Conservation (phyloP, 2,888 invertebrate species). For the Patella pellucida region DNA sequence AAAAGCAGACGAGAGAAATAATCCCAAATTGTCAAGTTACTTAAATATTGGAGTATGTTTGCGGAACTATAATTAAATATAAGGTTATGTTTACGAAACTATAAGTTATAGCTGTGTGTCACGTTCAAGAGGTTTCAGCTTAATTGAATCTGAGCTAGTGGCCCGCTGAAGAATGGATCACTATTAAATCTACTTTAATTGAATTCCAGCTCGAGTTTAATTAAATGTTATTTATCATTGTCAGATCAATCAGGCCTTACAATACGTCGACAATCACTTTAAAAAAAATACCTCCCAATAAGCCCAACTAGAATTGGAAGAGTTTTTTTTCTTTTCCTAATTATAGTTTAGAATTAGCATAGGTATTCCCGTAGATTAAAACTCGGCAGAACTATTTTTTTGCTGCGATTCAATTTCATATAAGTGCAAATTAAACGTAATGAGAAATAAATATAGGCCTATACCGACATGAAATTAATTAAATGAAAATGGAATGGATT, state of each 20-base stretch:
- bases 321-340: not conserved
- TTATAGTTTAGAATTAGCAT: too few relatives aligned
- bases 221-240: constrained; percentile 11
- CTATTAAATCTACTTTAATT: constrained; percentile 8
- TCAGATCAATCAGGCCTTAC: constrained; percentile 3
- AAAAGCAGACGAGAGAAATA: too few relatives aligned
- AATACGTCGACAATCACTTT: not conserved
- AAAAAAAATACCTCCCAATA: not conserved
- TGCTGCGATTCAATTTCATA: not conserved
- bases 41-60: constrained; percentile 9
- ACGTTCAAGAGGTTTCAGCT: constrained; percentile 7
- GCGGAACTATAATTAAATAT: constrained; percentile 6
- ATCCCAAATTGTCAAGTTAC: constrained; percentile 3
- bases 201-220: constrained; percentile 9
- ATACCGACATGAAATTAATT: not conserved
- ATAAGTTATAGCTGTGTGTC: constrained; percentile 10
- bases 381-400: too few relatives aligned
- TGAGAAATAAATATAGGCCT: constrained; percentile 8
- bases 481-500: constrained; percentile 2
- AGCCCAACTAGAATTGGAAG: not conserved
- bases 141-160: constrained; percentile 10
- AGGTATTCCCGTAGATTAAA: too few relatives aligned
- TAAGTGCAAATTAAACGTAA: constrained; percentile 11
- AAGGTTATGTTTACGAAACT: constrained; percentile 12
- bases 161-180: not conserved